Percentiles rank a stretch among this genome's conserved stretches.
These are phyloP conservation scores for Drosophila malerkotliana DNA, from an alignment of 1,140 invertebrate genomes.

Conservation along the genomic window DNA sequence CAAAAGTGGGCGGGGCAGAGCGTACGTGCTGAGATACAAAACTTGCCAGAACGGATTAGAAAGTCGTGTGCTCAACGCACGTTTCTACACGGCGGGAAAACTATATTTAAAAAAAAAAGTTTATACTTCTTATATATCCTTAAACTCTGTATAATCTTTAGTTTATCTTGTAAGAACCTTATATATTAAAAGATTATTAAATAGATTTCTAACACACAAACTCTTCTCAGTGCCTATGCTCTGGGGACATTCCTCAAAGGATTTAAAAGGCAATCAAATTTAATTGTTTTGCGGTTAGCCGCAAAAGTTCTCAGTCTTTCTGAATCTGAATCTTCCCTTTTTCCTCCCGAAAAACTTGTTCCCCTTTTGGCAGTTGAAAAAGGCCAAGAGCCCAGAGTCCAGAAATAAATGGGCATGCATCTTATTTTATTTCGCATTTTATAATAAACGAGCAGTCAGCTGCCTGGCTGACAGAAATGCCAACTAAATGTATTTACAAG, in stretches of 20 bases:
- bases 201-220: neutral
- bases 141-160: no score
- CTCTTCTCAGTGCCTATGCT: neutral
- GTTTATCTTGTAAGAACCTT: no score
- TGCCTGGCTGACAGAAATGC: constrained; percentile 47
- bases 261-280: constrained; percentile 80
- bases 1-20: constrained; percentile 31
- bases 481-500: constrained; percentile 74
- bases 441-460: constrained; percentile 68
- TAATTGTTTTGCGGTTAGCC: constrained; percentile 74
- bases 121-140: neutral
- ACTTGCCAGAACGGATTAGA: constrained; percentile 68
- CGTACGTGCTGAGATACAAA: constrained; percentile 74
- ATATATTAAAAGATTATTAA: no score
- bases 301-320: constrained; percentile 48
- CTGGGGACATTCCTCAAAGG: constrained; percentile 45
- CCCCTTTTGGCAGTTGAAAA: constrained; percentile 24
- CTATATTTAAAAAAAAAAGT: neutral
- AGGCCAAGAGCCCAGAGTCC: neutral
- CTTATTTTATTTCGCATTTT: constrained; percentile 5
- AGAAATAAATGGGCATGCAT: constrained; percentile 42
- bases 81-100: constrained; percentile 5
- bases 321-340: neutral
- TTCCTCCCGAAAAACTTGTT: neutral
- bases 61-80: constrained; percentile 32